Base-by-base conservation (phyloP, 2,888 invertebrate species). In the Clitarchus hookeri region DNA sequence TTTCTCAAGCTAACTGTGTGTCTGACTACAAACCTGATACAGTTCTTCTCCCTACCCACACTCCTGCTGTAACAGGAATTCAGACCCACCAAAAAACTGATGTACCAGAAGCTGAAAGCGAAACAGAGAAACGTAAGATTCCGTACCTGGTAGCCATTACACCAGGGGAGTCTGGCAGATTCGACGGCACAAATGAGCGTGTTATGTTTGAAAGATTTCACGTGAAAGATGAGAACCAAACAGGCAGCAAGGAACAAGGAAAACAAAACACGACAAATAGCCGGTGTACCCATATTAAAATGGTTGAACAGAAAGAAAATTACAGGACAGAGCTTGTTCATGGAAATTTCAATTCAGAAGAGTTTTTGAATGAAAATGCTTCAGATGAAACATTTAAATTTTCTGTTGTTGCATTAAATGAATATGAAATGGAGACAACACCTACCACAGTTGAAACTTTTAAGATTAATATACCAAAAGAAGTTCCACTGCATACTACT, bases 381-480 rank as follows among this genome's bases (percentile, higher is more conserved):
- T n/a, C 65, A 65, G 23, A n/a, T n/a, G 8, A 65, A 65, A 9
- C 65, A 16, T 8, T 65, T 11, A 23, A n/a, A 19, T 65, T 65
- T 8, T 8, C 65, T 65, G n/a, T 65, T 65, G 8, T 6, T 23
- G 13, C 65, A 65, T 9, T 65, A 19, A 16, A 65, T 0, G n/a
- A 23, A 16, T n/a, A 9, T 65, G 65, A 65, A n/a, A n/a, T 11
- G n/a, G 65, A 65, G n/a, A 65, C 65, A 19, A 65, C 65, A 65
- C 65, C 65, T 65, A 23, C 1, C 19, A 23, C 19, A 84, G 78
- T 48, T 13, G 85, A 85, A 84, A 85, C 77, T 48, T 84, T 85
- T 3, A 78, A 77, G 9, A 78, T 85, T n/a, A 78, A 48, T 36
- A 83, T 83, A 77, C 23, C 65, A 48, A 85, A 85, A 83, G 78